Conservation (phyloP, 2,797 vertebrate species). For the Pseudochirops corinnae region DNA sequence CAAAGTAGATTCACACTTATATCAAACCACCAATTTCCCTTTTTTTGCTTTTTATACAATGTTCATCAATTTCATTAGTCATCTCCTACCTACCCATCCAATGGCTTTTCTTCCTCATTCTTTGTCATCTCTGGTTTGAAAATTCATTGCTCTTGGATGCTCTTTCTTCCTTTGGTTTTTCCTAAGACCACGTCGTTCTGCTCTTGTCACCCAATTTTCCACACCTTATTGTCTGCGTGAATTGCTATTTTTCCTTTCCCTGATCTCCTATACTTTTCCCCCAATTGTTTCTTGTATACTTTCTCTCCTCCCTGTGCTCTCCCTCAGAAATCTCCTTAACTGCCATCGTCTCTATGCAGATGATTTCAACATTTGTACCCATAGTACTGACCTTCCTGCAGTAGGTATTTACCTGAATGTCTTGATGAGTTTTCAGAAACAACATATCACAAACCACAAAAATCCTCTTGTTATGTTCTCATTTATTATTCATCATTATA, state of each 20-base stretch:
- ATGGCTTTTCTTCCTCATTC: neutral
- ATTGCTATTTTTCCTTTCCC: neutral
- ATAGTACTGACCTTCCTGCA: neutral
- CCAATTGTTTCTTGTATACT: neutral
- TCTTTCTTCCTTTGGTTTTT: neutral
- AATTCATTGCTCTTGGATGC: neutral
- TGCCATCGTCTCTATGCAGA: neutral
- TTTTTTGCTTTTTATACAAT: neutral
- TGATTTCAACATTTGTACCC: neutral
- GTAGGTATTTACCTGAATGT: neutral
- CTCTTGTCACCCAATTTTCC: neutral
- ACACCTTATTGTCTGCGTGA: neutral
- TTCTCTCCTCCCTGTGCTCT: neutral
- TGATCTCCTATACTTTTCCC: neutral
- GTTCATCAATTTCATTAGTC: neutral
- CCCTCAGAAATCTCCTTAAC: neutral
- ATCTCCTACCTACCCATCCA: neutral
- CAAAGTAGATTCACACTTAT: neutral
- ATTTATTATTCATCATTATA: neutral
- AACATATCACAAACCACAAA: neutral
- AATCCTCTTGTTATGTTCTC: neutral
- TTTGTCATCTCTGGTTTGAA: neutral
- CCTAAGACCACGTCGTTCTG: neutral
- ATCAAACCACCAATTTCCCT: neutral
- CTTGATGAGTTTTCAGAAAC: neutral